phyloP scores from a whole-genome alignment of 2,888 invertebrate genomes.

The Portevinia maculata region DNA sequence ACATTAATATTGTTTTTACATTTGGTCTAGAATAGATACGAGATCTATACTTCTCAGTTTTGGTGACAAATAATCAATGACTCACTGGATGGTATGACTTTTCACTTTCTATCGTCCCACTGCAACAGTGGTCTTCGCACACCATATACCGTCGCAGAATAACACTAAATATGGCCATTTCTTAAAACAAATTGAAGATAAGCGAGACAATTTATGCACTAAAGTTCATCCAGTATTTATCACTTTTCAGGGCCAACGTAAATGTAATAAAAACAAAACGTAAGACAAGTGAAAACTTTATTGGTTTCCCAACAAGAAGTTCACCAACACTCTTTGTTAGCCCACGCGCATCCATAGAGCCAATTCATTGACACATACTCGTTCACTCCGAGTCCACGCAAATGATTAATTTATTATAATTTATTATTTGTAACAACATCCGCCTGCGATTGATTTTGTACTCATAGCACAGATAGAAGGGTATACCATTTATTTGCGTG shows the following conservation, averaged over 20 bases:
- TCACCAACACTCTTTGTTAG: constrained; percentile 28
- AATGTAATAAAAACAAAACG: constrained; percentile 28
- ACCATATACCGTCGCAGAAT: background rate
- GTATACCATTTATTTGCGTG: background rate
- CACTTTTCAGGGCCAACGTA: constrained; percentile 49
- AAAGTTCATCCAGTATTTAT: constrained; percentile 53
- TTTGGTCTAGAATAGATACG: constrained; percentile 40
- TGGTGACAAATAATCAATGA: constrained; percentile 4
- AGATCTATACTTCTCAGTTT: constrained; percentile 50
- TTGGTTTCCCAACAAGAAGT: constrained; percentile 53
- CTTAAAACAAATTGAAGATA: constrained; percentile 25
- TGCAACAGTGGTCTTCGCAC: background rate
- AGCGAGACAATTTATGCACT: constrained; percentile 27
- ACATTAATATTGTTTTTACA: constrained; percentile 44
- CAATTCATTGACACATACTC: constrained; percentile 34
- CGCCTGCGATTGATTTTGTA: constrained; percentile 42
- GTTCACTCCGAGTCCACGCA: constrained; percentile 49
- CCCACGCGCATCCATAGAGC: constrained; percentile 43
- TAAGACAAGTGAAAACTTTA: constrained; percentile 36
- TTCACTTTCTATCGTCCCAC: background rate
- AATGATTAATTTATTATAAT: constrained; percentile 72
- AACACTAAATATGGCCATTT: constrained; percentile 32
- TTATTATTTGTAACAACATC: constrained; percentile 68
- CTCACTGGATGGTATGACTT: background rate
- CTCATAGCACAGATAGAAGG: background rate